Evolutionary conservation across 2,888 invertebrate species (phyloP), one percentile per base, ranked within the genome.

Genomic region (Polylopha cassiicola): DNA sequence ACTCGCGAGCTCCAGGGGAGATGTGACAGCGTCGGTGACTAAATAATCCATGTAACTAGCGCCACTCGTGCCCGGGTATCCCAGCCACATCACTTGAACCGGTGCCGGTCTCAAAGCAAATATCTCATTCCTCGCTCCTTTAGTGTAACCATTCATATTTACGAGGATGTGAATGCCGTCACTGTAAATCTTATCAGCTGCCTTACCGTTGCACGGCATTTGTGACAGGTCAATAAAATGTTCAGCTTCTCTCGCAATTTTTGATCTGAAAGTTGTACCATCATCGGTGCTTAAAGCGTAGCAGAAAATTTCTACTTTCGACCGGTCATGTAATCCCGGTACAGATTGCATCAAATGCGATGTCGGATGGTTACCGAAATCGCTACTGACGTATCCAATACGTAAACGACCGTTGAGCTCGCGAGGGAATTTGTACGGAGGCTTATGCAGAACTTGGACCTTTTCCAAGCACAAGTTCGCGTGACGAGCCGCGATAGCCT

Each of bases 141-240:
- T 99, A 0, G 99, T 99, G 68, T 99, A 99, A 0, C 99, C 99
- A 71, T 99, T 99, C 99, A 99, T 99, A 76, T 99, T 99, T 2
- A 99, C 95, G 32, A 99, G 88, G 70, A 99, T 95, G 67, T 99
- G 95, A 66, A 99, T 96, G 14, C 98, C 98, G 73, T 99, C 99
- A 2, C 89, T 84, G 71, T 95, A 91, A 48, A 99, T 99, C 53
- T 94, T 91, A 75, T 99, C 99, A 0, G 99, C 99, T 0, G 99
- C 99, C 81, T 98, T 97, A 2, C 98, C 99, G 75, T 99, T 99
- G 80, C 99, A 99, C 0, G 95, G 91, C 23, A 97, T 87, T 73
- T 92, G 92, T 1, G 98, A 98, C 29, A 99, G 84, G 78, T 99
- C 99, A 37, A 96, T 89, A 68, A 99, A 99, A 73, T 99, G 98